phyloP scores from a whole-genome alignment of 2,888 invertebrate species.

The Lysandra coridon region DNA sequence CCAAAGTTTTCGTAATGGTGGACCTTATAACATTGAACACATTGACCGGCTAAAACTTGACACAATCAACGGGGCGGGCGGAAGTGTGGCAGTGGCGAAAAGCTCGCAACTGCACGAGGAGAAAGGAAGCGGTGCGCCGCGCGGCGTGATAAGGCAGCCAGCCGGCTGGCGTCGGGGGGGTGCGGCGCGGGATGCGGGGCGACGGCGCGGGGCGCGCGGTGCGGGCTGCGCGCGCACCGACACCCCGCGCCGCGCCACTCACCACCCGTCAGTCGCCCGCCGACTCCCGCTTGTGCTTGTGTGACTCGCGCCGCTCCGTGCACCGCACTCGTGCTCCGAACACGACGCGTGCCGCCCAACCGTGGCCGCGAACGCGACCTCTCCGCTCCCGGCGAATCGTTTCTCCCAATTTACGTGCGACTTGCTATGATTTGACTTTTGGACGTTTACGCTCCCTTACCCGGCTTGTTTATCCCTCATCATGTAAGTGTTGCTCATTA shows the following conservation, averaged over 20 bases:
- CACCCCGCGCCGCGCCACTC: conserved; percentile 71
- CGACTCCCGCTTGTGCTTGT: conserved; percentile 81
- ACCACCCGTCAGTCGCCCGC: conserved; percentile 81
- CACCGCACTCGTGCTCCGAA: conserved; percentile 79
- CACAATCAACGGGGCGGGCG: conserved; percentile 72
- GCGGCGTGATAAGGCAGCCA: conserved; percentile 76
- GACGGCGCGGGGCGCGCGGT: conserved; percentile 51
- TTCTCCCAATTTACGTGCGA: conserved; percentile 76
- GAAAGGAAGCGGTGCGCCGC: conserved; percentile 78
- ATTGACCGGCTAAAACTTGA: conserved; percentile 68
- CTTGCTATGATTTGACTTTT: conserved; percentile 76
- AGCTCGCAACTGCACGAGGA: conserved; percentile 79
- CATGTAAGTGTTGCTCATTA: conserved; percentile 79
- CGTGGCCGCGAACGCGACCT: conserved; percentile 83
- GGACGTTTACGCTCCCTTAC: conserved; percentile 75
- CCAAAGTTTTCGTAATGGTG: conserved; percentile 11
- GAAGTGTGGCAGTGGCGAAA: conserved; percentile 78
- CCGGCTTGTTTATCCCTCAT: conserved; percentile 78
- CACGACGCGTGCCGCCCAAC: conserved; percentile 79
- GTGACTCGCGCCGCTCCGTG: conserved; percentile 80
- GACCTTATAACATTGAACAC: conserved; percentile 46
- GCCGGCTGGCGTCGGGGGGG: conserved; percentile 63
- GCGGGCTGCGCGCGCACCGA: conserved; percentile 72
- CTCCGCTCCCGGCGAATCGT: conserved; percentile 80
- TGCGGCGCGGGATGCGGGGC: conserved; percentile 49